Evolutionary conservation across 2,113 vertebrate species (phyloP).

Genomic region (Sinocyclocheilus grahami): DNA sequence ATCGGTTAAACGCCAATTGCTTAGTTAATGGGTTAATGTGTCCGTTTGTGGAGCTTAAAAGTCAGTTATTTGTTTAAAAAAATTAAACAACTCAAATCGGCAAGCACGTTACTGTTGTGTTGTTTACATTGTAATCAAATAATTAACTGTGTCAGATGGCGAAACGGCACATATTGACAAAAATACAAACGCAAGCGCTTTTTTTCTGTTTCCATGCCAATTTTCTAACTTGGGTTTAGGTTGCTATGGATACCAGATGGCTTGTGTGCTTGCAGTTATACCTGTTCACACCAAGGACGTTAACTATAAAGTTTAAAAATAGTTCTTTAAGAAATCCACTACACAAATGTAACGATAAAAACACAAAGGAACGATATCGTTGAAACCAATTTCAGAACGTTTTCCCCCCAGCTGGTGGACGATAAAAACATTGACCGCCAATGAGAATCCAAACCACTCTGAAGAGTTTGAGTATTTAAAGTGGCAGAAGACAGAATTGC

Average conservation of each 20-base stretch:
- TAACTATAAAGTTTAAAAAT: no score
- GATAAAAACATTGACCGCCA: no score
- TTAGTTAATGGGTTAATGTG: slow-evolving; percentile 27
- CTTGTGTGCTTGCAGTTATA: neutral
- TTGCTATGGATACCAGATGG: slow-evolving; percentile 12
- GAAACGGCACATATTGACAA: neutral
- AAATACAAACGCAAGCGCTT: neutral
- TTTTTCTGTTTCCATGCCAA: neutral
- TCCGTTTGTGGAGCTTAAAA: neutral
- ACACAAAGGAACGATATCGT: no score
- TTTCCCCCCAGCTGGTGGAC: no score
- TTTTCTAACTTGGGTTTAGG: neutral
- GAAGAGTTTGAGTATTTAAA: no score
- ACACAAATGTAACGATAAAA: no score
- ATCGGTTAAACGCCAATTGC: neutral
- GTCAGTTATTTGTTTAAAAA: neutral
- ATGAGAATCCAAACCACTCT: no score
- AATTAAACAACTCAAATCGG: neutral
- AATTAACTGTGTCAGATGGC: neutral
- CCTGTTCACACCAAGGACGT: neutral
- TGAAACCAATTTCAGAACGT: no score
- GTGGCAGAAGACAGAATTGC: no score
- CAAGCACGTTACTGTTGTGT: neutral
- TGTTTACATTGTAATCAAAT: neutral
- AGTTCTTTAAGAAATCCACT: no score